Percentiles rank a stretch among this genome's conserved stretches.
Conservation (phyloP, 1,140 invertebrate species). For the Dendrolimus punctatus region DNA sequence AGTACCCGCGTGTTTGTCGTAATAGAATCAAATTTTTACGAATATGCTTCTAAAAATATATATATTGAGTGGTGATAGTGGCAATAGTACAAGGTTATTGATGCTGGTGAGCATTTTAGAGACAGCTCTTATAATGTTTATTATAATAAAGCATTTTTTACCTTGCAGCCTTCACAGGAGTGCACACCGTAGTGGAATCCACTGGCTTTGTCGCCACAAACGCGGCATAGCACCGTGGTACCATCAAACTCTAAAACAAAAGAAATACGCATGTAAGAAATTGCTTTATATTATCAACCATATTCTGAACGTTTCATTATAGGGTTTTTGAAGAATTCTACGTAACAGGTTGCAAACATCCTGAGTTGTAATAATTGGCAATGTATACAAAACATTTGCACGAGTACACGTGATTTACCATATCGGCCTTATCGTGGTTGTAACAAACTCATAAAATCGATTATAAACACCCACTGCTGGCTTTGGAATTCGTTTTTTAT, state of each 20-base stretch:
- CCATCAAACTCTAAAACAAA: constrained; percentile 97
- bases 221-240: constrained; percentile 96
- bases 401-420: constrained; percentile 23
- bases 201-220: constrained; percentile 98
- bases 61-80: constrained; percentile 5
- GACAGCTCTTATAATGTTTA: not conserved
- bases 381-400: constrained; percentile 34
- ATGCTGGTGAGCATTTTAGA: constrained; percentile 26
- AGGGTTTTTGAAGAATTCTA: constrained; percentile 21
- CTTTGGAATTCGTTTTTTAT: constrained; percentile 1
- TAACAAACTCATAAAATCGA: constrained; percentile 14
- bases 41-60: constrained; percentile 1
- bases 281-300: too few species aligned
- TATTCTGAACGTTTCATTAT: not conserved
- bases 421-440: constrained; percentile 33
- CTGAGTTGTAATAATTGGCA: constrained; percentile 25
- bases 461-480: constrained; percentile 3
- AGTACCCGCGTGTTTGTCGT: constrained; percentile 14
- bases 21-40: not conserved
- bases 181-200: constrained; percentile 99
- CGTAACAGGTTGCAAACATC: constrained; percentile 36
- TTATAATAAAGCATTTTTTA: constrained; percentile 55
- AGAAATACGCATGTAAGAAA: constrained; percentile 1
- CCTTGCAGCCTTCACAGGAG: constrained; percentile 99
- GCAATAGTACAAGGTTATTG: constrained; percentile 9